These are phyloP conservation scores for Catocala fraxini DNA, from an alignment of 2,888 invertebrate genomes.

Conservation along the genomic window DNA sequence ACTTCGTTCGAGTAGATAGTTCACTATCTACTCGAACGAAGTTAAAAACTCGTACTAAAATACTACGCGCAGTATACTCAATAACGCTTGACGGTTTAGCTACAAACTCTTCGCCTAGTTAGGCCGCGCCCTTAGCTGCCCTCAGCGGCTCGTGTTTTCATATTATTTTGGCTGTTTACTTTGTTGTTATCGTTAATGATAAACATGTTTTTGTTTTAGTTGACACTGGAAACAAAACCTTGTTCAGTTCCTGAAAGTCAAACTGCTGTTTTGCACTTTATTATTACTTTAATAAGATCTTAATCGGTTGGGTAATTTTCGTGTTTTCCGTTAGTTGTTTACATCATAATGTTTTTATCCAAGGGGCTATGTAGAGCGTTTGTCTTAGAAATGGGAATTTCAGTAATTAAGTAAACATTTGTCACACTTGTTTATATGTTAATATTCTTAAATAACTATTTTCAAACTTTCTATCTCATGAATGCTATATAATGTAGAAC, in stretches of 20 bases:
- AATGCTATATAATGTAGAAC: no score
- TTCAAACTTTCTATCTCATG: no score
- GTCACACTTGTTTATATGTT: no score
- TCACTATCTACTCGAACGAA: no score
- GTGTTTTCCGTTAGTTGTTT: neutral
- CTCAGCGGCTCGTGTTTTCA: slow-evolving; percentile 40
- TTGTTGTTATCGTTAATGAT: slow-evolving; percentile 41
- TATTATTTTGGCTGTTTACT: slow-evolving; percentile 36
- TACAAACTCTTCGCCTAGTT: neutral
- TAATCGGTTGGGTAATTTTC: neutral
- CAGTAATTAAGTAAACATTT: no score
- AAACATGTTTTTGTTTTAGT: slow-evolving; percentile 44
- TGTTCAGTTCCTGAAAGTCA: slow-evolving; percentile 30
- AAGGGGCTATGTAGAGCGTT: no score
- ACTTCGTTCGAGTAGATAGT: no score
- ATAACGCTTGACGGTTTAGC: neutral
- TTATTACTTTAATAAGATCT: neutral
- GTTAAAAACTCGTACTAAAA: no score
- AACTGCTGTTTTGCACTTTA: slow-evolving; percentile 3
- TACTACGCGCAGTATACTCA: no score
- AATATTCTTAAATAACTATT: no score
- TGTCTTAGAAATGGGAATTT: no score
- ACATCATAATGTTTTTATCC: no score
- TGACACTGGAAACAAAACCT: slow-evolving; percentile 26
- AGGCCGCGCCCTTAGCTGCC: slow-evolving; percentile 17